Evolutionary conservation across 2,888 invertebrate genomes (phyloP).

Genomic region (Sminthurinus aureus): DNA sequence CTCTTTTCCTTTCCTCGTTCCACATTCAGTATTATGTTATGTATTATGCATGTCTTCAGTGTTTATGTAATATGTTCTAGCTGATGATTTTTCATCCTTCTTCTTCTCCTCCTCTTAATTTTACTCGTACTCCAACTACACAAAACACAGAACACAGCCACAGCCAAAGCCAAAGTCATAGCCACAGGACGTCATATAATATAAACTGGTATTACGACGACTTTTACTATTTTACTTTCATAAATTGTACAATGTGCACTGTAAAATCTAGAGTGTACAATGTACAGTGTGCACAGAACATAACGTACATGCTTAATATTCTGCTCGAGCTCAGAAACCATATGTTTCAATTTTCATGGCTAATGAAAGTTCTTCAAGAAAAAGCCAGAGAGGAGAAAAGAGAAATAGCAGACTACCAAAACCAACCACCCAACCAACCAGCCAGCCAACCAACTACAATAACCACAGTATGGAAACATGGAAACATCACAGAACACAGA

Average conservation of each 20-base stretch:
- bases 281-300: background rate
- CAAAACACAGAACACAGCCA: too few species aligned
- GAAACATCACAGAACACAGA: background rate
- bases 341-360: constrained; percentile 28
- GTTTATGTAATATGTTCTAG: background rate
- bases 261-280: too few species aligned
- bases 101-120: background rate
- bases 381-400: background rate
- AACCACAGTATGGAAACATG: background rate
- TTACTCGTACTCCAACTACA: background rate
- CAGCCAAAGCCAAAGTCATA: too few species aligned
- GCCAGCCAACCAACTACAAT: too few species aligned
- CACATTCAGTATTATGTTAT: too few species aligned
- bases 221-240: background rate
- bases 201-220: too few species aligned
- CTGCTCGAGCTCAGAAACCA: constrained; percentile 21
- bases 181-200: too few species aligned
- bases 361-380: constrained; percentile 34
- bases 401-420: background rate
- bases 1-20: too few species aligned
- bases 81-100: constrained; percentile 1
- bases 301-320: constrained; percentile 29
- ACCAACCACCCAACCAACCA: too few species aligned
- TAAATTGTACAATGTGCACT: background rate
- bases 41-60: too few species aligned